A percentile compares a stretch with the other conserved stretches of the same genome.
phyloP scores from a whole-genome alignment of 2,113 vertebrate species.

The Phaetusa simplex region DNA sequence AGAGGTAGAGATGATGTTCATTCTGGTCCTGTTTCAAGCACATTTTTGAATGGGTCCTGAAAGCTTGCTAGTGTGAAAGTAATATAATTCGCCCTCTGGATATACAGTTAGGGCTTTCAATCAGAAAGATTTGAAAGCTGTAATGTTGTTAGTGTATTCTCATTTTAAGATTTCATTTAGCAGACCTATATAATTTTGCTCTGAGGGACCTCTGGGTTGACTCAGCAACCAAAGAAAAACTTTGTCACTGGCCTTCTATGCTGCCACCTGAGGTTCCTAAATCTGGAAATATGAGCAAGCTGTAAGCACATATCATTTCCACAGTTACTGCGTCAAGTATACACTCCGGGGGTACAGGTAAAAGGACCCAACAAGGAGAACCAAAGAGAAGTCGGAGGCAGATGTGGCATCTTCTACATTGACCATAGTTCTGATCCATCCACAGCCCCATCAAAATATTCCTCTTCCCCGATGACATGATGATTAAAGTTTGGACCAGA shows the following conservation, averaged over 20 bases:
- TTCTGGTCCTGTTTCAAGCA: not conserved
- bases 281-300: not conserved
- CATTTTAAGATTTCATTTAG: conserved; percentile 24
- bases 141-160: conserved; percentile 5
- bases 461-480: not conserved
- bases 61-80: not conserved
- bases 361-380: not conserved
- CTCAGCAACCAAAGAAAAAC: conserved; percentile 1
- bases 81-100: not conserved
- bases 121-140: conserved; percentile 13
- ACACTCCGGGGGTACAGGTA: accelerated
- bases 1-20: not conserved
- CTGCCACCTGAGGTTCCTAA: not conserved
- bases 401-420: not conserved
- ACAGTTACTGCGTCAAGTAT: not conserved
- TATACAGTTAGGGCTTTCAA: not conserved
- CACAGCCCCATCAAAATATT: not conserved
- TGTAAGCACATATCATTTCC: not conserved
- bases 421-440: not conserved
- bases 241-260: not conserved
- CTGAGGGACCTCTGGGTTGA: conserved; percentile 10
- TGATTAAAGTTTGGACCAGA: not conserved
- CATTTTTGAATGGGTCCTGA: not conserved
- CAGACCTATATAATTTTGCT: not conserved
- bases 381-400: not conserved